Percentiles rank a stretch among this genome's conserved stretches.
Evolutionary conservation across 2,888 invertebrate genomes (phyloP).

Genomic region (Cephus pulcher): DNA sequence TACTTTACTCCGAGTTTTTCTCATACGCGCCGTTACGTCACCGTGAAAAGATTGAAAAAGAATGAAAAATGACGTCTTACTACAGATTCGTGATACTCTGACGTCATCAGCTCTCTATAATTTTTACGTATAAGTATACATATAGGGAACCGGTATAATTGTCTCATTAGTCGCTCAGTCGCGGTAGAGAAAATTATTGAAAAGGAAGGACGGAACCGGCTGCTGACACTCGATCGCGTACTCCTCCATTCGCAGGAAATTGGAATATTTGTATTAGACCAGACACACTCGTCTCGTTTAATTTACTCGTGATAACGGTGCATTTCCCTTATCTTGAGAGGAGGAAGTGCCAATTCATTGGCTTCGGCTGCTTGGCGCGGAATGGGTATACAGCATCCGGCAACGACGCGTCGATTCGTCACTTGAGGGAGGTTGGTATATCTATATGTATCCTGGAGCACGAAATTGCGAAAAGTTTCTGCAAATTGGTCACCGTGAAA

Average conservation of each 20-base stretch:
- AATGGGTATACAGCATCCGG: not conserved
- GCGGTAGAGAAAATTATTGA: not conserved
- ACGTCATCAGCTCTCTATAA: no score
- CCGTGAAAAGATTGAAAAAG: no score
- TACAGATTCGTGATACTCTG: no score
- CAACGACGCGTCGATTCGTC: not conserved
- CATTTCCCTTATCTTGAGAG: not conserved
- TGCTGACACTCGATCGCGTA: not conserved
- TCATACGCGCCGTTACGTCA: no score
- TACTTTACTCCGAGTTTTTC: no score
- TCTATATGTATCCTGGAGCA: not conserved
- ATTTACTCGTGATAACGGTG: not conserved
- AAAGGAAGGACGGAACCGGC: not conserved
- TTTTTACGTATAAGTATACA: not conserved
- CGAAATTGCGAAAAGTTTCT: not conserved
- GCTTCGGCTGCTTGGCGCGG: not conserved
- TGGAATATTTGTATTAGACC: not conserved
- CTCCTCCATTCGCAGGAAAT: not conserved
- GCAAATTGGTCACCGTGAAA: not conserved
- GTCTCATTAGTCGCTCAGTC: not conserved
- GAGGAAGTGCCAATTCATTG: not conserved
- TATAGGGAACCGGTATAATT: not conserved
- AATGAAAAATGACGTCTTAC: no score
- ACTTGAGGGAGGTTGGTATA: not conserved
- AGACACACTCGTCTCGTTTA: not conserved